Base-by-base conservation (phyloP, 2,888 invertebrate genomes). In the Theodoxus fluviatilis region DNA sequence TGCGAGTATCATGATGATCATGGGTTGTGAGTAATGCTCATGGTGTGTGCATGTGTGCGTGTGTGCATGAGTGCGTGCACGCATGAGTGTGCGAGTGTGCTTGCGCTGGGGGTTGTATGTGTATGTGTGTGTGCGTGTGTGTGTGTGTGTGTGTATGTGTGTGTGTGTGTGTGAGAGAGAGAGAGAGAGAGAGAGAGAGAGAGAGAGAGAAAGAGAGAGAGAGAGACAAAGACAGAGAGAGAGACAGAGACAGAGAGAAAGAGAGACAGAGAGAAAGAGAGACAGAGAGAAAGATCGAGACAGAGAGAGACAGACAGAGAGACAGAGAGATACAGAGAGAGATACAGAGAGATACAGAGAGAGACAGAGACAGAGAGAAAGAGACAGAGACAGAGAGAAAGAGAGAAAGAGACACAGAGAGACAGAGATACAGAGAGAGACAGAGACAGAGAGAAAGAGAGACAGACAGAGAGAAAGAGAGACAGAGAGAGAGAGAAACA, bases 151-250 rank as follows among this genome's bases (percentile, higher is more conserved):
- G 35, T 38, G 65, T 28, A 22, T 43, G 47, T 43, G 35, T 66
- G 49, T 49, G n/a, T 64, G 38, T 37, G 25, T 18, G 52, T 31
- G 22, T 12, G 3, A 59, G 33, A 28, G 33, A 6, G 59, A 22
- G 35, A 6, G 59, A 22, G 59, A 59, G 33, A 33, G 59, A 33
- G 59, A 33, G 59, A 33, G 59, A 33, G 33, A 35, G 33, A 61
- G 67, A 67, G 55, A 37, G 55, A 67, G 47, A 43, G 43, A 43
- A 31, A 43, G 47, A 43, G 47, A 22, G 65, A 22, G 47, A 22
- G 65, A 43, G 47, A 28, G 65, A 22, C 9, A 65, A 43, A 28
- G 65, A n/a, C 43, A 43, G 47, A 65, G 25, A 43, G 25, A 43
- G 65, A 22, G 65, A 22, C 25, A 6, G 2, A 33, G 18, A 18